Percentiles rank a stretch among this genome's conserved stretches.
phyloP scores from a whole-genome alignment of 1,140 invertebrate species.

The Homalodisca vitripennis region DNA sequence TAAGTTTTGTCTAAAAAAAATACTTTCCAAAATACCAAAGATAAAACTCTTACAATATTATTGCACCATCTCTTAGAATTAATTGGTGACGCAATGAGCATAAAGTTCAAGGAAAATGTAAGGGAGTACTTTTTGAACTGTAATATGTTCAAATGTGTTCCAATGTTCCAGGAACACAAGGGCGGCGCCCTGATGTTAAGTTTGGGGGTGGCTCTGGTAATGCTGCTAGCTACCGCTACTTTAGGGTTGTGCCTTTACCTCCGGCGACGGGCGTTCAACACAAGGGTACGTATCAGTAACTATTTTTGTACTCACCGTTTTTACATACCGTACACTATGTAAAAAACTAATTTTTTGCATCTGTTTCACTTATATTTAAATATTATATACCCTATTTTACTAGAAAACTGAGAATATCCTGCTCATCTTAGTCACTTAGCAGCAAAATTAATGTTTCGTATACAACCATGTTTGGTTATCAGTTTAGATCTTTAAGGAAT shows the following conservation, averaged over 20 bases:
- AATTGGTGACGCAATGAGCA: neutral
- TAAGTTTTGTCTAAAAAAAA: too few relatives aligned
- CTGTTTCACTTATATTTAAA: neutral
- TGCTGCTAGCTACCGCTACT: neutral
- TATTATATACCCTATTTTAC: neutral
- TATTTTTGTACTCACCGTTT: too few relatives aligned
- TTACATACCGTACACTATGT: neutral
- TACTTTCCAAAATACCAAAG: too few relatives aligned
- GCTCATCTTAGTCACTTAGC: neutral
- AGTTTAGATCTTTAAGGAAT: too few relatives aligned
- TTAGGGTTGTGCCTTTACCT: constrained; percentile 10
- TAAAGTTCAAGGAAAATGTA: neutral
- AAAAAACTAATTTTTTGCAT: neutral
- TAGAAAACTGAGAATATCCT: neutral
- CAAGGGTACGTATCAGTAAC: neutral
- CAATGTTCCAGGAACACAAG: neutral
- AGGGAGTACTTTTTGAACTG: neutral
- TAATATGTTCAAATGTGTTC: neutral
- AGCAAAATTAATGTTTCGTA: neutral
- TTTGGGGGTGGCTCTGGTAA: neutral
- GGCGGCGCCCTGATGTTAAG: neutral
- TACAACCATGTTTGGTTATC: neutral
- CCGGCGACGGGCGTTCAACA: neutral
- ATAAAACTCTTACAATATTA: neutral
- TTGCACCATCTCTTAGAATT: neutral